phyloP scores from a whole-genome alignment of 2,888 invertebrate species.

The Monochamus alternatus region DNA sequence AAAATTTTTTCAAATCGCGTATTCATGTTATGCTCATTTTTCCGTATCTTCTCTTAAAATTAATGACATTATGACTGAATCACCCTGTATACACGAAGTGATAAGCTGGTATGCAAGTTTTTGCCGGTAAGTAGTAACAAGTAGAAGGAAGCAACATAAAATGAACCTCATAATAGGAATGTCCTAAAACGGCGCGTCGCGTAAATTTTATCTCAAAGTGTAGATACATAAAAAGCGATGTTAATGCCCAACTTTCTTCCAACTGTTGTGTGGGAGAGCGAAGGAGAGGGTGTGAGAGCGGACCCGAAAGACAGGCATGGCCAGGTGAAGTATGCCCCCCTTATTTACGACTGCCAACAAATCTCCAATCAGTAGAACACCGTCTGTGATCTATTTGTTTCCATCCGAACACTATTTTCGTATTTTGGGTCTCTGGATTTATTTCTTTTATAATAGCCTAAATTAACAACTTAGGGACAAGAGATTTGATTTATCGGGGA shows the following conservation, averaged over 20 bases:
- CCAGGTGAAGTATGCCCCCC: slow-evolving; percentile 49
- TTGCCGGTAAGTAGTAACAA: no score
- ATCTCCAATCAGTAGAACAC: slow-evolving; percentile 58
- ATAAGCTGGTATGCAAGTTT: no score
- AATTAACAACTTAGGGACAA: slow-evolving; percentile 34
- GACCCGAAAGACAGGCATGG: slow-evolving; percentile 27
- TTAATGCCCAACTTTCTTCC: slow-evolving; percentile 4
- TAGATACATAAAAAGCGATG: no score
- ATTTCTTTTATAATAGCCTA: slow-evolving; percentile 40
- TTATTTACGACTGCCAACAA: slow-evolving; percentile 59
- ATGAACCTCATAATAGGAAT: no score
- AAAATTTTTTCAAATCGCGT: no score
- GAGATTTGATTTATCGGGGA: slow-evolving; percentile 35
- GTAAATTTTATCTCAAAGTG: no score
- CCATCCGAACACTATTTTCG: slow-evolving; percentile 43
- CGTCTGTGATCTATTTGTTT: slow-evolving; percentile 56
- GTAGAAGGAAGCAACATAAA: no score
- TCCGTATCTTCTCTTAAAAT: no score
- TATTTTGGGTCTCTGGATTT: slow-evolving; percentile 31
- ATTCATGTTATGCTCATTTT: no score
- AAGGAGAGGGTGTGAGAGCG: slow-evolving; percentile 9
- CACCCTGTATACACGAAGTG: no score
- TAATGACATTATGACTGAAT: no score
- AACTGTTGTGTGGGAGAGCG: background rate
- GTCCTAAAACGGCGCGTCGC: no score